Conservation (phyloP, 2,113 vertebrate genomes). For the rat (Rattus norvegicus) region DNA sequence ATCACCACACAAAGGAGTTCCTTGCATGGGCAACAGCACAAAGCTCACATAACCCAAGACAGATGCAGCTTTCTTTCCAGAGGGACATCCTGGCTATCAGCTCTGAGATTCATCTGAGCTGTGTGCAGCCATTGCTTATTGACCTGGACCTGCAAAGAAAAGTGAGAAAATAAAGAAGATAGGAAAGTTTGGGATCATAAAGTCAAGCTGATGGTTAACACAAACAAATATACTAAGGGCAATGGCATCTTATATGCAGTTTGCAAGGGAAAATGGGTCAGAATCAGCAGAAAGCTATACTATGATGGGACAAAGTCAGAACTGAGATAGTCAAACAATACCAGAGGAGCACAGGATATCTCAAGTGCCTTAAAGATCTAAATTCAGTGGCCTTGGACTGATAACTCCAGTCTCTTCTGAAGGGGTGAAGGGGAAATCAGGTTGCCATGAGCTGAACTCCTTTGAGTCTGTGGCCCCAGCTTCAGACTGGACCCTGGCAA, state of each 20-base stretch:
- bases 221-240: neutral
- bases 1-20: slow-evolving; percentile 87
- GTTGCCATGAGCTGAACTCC: neutral
- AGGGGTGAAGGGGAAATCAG: no score
- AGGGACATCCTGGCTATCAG: slow-evolving; percentile 89
- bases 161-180: neutral
- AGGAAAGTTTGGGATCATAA: neutral
- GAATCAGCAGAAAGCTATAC: neutral
- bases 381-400: neutral
- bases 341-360: neutral
- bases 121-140: neutral
- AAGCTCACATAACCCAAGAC: slow-evolving; percentile 89
- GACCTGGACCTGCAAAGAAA: neutral
- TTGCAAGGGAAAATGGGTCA: neutral
- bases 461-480: neutral
- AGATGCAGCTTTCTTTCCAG: slow-evolving; percentile 88
- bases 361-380: neutral
- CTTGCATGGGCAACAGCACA: slow-evolving; percentile 89
- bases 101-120: slow-evolving; percentile 77
- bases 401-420: neutral
- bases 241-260: neutral
- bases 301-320: neutral
- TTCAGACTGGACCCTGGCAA: neutral
- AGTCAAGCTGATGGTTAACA: neutral
- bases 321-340: neutral